Evolutionary conservation across 1,140 invertebrate genomes (phyloP), one percentile per base, ranked within the genome.

Genomic region (Lepidurus arcticus): DNA sequence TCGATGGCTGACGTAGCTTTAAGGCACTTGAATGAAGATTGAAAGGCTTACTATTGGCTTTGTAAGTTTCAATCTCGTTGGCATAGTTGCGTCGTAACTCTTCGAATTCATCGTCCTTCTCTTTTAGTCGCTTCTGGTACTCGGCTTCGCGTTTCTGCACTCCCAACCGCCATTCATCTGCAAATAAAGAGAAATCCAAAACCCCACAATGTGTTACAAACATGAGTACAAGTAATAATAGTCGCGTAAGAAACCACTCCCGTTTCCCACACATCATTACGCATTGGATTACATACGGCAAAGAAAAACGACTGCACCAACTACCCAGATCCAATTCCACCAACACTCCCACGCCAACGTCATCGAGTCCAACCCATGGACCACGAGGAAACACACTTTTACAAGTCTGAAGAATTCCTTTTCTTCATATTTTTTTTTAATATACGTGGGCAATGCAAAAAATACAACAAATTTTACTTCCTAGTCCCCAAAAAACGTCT

Each of bases 1-100:
- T 34, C 2, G 34, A 3, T 34, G 34, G 34, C 34, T 34, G 34
- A 34, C 34, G 3, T 34, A 34, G 34, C 4, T 3, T 4, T 2
- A 34, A 34, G 34, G 3, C 34, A 34, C 2, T 34, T 34, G 34
- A 34, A 34, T 3, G 34, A 34, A 34, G 13, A 65, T 21, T 65
- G 1, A n/a, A 13, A 7, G 7, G n/a, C 53, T 65, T 65, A 65
- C 53, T 13, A 65, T 16, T 65, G 53, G 53, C 53, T 65, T 65
- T 65, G 53, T 65, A 65, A 21, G 53, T 65, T 65, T 65, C 53
- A 65, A 65, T 65, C 53, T 65, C 53, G 53, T 65, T 65, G 53
- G 53, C 53, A 65, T 65, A 65, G 21, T 65, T 65, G 13, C 53
- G 53, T 65, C 53, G 53, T 65, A 65, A 65, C 21, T 65, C 53